Evolutionary conservation across 1,140 invertebrate genomes (phyloP).

Genomic region (Hypothenemus hampei): DNA sequence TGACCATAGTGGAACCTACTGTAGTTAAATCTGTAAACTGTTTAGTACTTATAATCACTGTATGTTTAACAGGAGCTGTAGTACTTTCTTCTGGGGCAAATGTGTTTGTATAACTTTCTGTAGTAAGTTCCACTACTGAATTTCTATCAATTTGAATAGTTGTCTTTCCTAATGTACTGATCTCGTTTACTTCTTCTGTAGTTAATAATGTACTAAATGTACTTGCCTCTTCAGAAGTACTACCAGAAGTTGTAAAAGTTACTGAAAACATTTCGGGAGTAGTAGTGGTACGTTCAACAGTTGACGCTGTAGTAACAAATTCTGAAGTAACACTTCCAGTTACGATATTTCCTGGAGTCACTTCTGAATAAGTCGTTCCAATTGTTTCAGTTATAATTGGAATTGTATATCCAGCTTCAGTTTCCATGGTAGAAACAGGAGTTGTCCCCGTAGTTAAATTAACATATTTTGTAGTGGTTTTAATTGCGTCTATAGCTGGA

Average conservation of each 20-base stretch:
- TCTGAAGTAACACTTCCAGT: not conserved
- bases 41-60: slow-evolving; percentile 12
- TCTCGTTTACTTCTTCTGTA: slow-evolving; percentile 11
- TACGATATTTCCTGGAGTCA: not conserved
- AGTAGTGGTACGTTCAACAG: not conserved
- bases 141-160: slow-evolving; percentile 9
- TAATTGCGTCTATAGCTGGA: too few relatives aligned
- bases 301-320: not conserved
- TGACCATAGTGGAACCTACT: slow-evolving; percentile 9
- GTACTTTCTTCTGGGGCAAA: not conserved
- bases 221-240: not conserved
- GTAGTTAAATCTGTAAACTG: slow-evolving; percentile 17
- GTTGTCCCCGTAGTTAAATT: too few relatives aligned
- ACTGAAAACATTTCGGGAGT: not conserved
- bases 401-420: not conserved
- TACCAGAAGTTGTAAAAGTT: slow-evolving; percentile 11
- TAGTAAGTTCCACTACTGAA: slow-evolving; percentile 19
- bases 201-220: slow-evolving; percentile 21
- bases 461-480: too few relatives aligned
- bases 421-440: not conserved
- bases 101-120: slow-evolving; percentile 1
- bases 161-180: slow-evolving; percentile 16
- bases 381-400: not conserved
- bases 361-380: not conserved
- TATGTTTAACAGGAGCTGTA: slow-evolving; percentile 13